Evolutionary conservation across 35 echinoderm and acorn worm species (phyloP).

Genomic region (Anneissia japonica): DNA sequence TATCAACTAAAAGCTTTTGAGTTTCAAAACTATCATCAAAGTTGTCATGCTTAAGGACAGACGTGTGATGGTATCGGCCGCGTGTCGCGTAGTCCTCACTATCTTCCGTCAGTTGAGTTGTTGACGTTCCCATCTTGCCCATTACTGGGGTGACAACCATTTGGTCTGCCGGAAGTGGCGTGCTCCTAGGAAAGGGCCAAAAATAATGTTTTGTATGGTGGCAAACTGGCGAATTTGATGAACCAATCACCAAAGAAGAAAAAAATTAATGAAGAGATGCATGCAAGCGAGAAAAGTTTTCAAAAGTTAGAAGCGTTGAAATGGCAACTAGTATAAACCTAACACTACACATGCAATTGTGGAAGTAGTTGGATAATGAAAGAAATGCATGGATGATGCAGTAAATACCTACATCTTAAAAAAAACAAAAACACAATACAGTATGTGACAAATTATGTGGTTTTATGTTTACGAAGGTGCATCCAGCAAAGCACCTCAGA

Average conservation of each 20-base stretch:
- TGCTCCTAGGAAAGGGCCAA: constrained; percentile 43
- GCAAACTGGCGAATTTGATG: background rate
- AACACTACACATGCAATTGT: no score
- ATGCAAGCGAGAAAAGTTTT: no score
- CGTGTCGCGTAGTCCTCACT: constrained; percentile 70
- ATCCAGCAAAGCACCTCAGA: no score
- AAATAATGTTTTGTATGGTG: background rate
- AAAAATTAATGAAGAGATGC: background rate
- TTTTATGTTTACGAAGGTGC: no score
- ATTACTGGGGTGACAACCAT: constrained; percentile 64
- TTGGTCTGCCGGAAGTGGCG: constrained; percentile 48
- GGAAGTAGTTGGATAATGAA: no score
- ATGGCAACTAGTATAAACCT: no score
- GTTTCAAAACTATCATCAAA: constrained; percentile 7
- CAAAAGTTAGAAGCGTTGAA: no score
- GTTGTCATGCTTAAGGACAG: constrained; percentile 54
- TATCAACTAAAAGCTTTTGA: background rate
- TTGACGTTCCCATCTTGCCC: constrained; percentile 43
- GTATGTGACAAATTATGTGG: no score
- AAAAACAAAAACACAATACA: no score
- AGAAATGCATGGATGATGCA: no score
- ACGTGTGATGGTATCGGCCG: constrained; percentile 80
- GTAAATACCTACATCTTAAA: no score
- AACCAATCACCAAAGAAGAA: background rate
- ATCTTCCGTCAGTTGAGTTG: constrained; percentile 62